These are phyloP conservation scores for Bubalus kerabau DNA, from an alignment of 2,113 vertebrate species.

Conservation along the genomic window DNA sequence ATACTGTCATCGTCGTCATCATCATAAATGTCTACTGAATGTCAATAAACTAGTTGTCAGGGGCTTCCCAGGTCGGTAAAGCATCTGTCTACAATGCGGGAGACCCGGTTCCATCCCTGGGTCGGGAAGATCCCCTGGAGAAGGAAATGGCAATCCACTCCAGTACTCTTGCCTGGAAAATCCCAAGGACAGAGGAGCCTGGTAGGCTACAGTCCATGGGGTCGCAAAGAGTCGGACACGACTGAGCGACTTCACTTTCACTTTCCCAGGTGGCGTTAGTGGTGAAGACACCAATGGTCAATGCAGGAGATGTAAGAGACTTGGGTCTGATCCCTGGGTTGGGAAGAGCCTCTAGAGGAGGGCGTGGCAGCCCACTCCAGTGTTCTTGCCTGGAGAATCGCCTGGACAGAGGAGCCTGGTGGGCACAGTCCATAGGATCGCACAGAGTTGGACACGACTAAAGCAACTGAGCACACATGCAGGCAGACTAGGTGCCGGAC, in stretches of 20 bases:
- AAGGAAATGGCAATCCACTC: neutral
- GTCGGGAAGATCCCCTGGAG: neutral
- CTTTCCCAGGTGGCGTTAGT: neutral
- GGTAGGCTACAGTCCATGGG: neutral
- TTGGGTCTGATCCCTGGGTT: too few relatives aligned
- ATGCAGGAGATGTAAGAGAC: neutral
- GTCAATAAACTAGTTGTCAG: neutral
- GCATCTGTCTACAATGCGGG: neutral
- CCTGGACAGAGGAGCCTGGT: too few relatives aligned
- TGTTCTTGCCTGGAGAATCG: too few relatives aligned
- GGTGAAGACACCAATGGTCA: too few relatives aligned
- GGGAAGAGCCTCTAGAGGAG: too few relatives aligned
- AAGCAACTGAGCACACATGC: neutral
- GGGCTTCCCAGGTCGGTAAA: neutral
- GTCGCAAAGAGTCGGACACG: fast-evolving
- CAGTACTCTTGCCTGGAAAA: neutral
- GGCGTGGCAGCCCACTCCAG: too few relatives aligned
- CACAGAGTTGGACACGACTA: too few relatives aligned
- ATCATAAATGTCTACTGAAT: neutral
- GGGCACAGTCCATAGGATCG: too few relatives aligned
- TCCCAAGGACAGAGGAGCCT: neutral
- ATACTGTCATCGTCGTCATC: neutral
- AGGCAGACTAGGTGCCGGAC: neutral
- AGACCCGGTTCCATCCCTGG: neutral
- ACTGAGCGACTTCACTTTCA: neutral